A percentile compares a stretch with the other conserved stretches of the same genome.
phyloP scores from a whole-genome alignment of 2,113 vertebrate species.

The Heterotis niloticus region DNA sequence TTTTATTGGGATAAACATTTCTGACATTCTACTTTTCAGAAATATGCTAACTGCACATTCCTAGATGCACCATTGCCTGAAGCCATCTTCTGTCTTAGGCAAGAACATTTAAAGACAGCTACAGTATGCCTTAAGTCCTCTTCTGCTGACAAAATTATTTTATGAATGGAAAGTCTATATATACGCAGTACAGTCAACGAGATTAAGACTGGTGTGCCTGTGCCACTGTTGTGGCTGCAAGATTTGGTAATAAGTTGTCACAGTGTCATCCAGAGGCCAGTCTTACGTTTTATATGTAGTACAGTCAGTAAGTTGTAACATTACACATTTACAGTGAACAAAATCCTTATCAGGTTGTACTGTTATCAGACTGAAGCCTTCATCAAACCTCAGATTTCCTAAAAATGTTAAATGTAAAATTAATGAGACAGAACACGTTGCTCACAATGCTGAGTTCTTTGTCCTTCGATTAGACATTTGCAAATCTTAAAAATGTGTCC shows the following conservation, averaged over 20 bases:
- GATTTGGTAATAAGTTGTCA: neutral
- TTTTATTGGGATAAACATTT: slow-evolving; percentile 13
- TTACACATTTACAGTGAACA: slow-evolving; percentile 45
- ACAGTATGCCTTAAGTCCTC: slow-evolving; percentile 37
- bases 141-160: slow-evolving; percentile 31
- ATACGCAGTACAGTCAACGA: neutral
- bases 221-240: neutral
- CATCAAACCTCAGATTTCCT: neutral
- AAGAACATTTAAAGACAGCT: slow-evolving; percentile 8
- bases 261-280: too few relatives aligned
- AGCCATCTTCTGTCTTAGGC: too few relatives aligned
- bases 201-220: slow-evolving; percentile 10
- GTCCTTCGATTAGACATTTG: neutral
- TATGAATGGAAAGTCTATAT: neutral
- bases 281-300: too few relatives aligned
- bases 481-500: neutral
- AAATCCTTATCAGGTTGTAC: neutral
- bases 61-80: neutral
- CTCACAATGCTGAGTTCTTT: too few relatives aligned
- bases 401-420: neutral
- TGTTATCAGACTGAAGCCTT: neutral
- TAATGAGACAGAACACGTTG: too few relatives aligned
- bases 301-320: neutral
- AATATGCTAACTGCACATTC: neutral
- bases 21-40: neutral